Percentiles rank a stretch among this genome's conserved stretches.
Evolutionary conservation across 1,140 invertebrate genomes (phyloP).

Genomic region (Drosophila eugracilis): DNA sequence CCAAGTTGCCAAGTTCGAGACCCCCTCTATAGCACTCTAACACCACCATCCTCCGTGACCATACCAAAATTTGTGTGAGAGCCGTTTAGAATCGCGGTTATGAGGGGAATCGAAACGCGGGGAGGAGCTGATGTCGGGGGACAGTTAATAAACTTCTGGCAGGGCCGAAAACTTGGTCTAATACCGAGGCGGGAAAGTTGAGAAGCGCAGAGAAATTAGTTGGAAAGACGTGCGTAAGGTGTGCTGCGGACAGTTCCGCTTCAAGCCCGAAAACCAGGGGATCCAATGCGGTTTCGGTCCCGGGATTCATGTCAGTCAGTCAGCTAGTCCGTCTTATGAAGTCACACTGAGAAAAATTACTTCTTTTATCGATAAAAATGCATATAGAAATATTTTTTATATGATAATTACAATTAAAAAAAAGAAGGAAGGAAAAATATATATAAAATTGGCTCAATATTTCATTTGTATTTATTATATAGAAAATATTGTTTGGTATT

Average conservation of each 20-base stretch:
- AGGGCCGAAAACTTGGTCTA: slow-evolving; percentile 47
- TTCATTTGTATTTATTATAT: too few species aligned
- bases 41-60: background rate
- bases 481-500: too few species aligned
- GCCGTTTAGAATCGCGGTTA: slow-evolving; percentile 66
- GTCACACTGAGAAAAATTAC: slow-evolving; percentile 2
- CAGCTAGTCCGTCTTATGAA: slow-evolving; percentile 9
- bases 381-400: too few species aligned
- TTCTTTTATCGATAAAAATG: too few species aligned
- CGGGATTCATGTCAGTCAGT: slow-evolving; percentile 38
- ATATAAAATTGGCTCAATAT: too few species aligned
- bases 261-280: slow-evolving; percentile 28
- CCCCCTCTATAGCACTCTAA: background rate
- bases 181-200: slow-evolving; percentile 47
- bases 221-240: slow-evolving; percentile 76
- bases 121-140: slow-evolving; percentile 27
- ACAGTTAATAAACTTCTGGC: slow-evolving; percentile 68
- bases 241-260: slow-evolving; percentile 59
- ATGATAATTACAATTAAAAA: too few species aligned
- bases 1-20: slow-evolving; percentile 17
- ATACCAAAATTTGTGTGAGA: slow-evolving; percentile 46
- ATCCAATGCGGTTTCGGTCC: slow-evolving; percentile 25
- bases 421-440: too few species aligned
- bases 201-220: slow-evolving; percentile 71
- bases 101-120: slow-evolving; percentile 21